Percentiles rank a stretch among this genome's conserved stretches.
Evolutionary conservation across 1,140 invertebrate species (phyloP).

Genomic region (Brachionus asplanchnoidis): DNA sequence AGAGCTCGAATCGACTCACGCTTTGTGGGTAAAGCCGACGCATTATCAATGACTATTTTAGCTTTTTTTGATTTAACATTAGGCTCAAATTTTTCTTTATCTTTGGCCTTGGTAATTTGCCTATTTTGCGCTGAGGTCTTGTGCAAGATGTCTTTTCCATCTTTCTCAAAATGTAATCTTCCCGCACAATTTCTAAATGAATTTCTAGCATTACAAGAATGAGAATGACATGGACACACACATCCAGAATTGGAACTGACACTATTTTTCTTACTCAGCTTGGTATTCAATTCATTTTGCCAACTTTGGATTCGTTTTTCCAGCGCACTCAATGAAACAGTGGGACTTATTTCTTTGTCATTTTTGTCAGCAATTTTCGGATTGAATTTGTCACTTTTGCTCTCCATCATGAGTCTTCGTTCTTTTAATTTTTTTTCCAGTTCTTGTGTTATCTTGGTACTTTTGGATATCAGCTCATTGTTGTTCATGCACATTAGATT

Average conservation of each 20-base stretch:
- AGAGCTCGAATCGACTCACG: slow-evolving; percentile 32
- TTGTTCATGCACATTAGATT: slow-evolving; percentile 8
- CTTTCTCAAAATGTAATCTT: background rate
- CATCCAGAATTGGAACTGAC: background rate
- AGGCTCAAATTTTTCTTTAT: background rate
- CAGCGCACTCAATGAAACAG: background rate
- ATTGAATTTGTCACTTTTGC: slow-evolving; percentile 33
- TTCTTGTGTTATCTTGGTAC: slow-evolving; percentile 36
- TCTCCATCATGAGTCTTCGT: slow-evolving; percentile 36
- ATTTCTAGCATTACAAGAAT: background rate
- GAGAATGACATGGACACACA: slow-evolving; percentile 35
- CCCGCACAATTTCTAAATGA: background rate
- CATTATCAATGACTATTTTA: slow-evolving; percentile 31
- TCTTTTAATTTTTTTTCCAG: slow-evolving; percentile 35
- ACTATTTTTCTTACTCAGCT: slow-evolving; percentile 9
- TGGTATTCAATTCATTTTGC: slow-evolving; percentile 10
- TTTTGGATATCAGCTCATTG: slow-evolving; percentile 29
- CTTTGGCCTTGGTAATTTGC: slow-evolving; percentile 23
- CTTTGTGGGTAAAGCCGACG: slow-evolving; percentile 17
- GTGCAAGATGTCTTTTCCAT: background rate
- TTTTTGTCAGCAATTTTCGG: background rate
- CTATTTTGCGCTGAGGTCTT: slow-evolving; percentile 23
- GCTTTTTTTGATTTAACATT: slow-evolving; percentile 27
- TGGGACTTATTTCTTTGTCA: background rate
- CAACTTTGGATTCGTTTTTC: slow-evolving; percentile 23